phyloP scores from a whole-genome alignment of 2,797 vertebrate genomes.

The Muscicapa striata region DNA sequence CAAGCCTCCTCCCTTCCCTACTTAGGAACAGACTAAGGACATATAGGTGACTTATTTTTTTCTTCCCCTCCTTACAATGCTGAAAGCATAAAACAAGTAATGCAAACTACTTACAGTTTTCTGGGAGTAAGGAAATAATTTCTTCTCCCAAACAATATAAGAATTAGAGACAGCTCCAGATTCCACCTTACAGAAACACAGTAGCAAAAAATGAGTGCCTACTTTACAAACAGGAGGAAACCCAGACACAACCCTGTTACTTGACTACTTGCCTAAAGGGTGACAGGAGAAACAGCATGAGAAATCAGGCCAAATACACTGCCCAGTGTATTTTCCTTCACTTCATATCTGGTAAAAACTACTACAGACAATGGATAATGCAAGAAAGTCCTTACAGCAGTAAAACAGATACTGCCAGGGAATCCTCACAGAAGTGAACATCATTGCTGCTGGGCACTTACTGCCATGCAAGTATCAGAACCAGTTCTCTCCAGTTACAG shows the following conservation, averaged over 20 bases:
- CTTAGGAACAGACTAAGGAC: neutral
- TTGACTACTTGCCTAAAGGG: neutral
- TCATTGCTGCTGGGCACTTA: neutral
- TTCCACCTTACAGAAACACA: slow-evolving; percentile 51
- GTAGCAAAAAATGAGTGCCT: neutral
- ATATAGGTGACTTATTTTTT: fast-evolving
- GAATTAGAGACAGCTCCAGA: slow-evolving; percentile 40
- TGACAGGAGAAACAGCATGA: neutral
- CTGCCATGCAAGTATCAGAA: neutral
- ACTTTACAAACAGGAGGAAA: neutral
- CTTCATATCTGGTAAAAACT: neutral
- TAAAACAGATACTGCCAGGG: neutral
- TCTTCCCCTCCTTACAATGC: neutral
- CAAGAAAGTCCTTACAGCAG: neutral
- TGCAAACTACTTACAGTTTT: slow-evolving; percentile 47
- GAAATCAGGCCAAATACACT: neutral
- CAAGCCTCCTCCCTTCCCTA: neutral
- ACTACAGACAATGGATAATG: neutral
- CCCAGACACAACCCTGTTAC: neutral
- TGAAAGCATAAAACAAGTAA: neutral
- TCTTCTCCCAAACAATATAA: slow-evolving; percentile 47
- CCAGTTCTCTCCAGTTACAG: neutral
- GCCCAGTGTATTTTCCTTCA: neutral
- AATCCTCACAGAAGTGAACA: neutral
- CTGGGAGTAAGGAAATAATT: slow-evolving; percentile 10